Percentiles rank a stretch among this genome's conserved stretches.
Evolutionary conservation across 2,888 invertebrate genomes (phyloP).

Genomic region (Agrochola lychnidis): DNA sequence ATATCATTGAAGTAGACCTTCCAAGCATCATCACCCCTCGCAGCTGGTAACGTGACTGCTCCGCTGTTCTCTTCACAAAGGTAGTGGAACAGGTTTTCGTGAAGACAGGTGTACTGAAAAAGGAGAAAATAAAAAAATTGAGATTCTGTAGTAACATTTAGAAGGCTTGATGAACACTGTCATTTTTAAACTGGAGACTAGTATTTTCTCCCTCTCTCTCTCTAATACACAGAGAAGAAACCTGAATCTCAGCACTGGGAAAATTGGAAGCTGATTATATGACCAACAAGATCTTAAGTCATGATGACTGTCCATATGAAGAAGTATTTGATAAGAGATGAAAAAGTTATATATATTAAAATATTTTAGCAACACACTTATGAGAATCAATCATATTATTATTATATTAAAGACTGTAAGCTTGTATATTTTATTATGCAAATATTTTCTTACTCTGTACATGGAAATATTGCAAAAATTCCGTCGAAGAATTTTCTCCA

Average conservation of each 20-base stretch:
- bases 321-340: not conserved
- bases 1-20: constrained; percentile 99
- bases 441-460: not conserved
- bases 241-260: no score
- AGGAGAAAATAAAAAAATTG: not conserved
- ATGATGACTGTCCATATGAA: not conserved
- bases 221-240: not conserved
- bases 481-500: not conserved
- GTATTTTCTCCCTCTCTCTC: not conserved
- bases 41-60: constrained; percentile 97
- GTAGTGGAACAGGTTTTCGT: constrained; percentile 99
- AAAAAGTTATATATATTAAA: not conserved
- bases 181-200: not conserved
- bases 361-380: not conserved
- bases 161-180: not conserved
- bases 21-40: constrained; percentile 99
- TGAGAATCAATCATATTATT: not conserved
- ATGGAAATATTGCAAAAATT: not conserved
- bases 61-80: constrained; percentile 98
- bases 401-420: no score
- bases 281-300: not conserved
- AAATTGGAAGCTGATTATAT: not conserved
- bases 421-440: no score
- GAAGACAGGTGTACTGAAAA: constrained; percentile 97
- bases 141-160: not conserved